Conservation (phyloP, 2,113 vertebrate species). For the Corythoichthys intestinalis region DNA sequence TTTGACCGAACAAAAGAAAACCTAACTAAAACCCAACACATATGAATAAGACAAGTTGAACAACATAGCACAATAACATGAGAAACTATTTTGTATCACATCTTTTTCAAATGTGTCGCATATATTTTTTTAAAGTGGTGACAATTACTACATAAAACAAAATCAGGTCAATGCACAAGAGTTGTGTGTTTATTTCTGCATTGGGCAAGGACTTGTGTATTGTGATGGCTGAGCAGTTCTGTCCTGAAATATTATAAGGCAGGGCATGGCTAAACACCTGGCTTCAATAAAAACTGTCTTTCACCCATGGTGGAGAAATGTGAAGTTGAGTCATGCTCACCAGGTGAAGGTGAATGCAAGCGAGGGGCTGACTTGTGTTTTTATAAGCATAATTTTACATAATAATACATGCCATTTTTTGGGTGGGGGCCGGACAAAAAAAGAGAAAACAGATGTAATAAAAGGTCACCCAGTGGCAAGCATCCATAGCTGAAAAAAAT, state of each 20-base stretch:
- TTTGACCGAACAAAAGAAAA: too few species aligned
- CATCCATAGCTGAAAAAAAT: conserved; percentile 69
- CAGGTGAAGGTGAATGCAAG: conserved; percentile 74
- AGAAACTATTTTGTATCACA: too few species aligned
- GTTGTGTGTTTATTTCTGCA: conserved; percentile 26
- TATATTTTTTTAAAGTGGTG: too few species aligned
- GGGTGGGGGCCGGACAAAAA: conserved; percentile 51
- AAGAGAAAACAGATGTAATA: conserved; percentile 79
- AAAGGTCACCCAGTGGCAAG: conserved; percentile 74
- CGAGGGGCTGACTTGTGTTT: conserved; percentile 71
- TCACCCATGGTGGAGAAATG: conserved; percentile 55
- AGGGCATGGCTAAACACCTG: conserved; percentile 63
- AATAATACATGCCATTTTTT: conserved; percentile 66
- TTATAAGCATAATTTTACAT: conserved; percentile 82
- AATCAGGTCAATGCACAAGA: conserved; percentile 8
- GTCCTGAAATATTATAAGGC: conserved; percentile 47
- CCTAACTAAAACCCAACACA: too few species aligned
- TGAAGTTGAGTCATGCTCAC: conserved; percentile 70
- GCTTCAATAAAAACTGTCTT: conserved; percentile 72
- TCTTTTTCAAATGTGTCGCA: too few species aligned
- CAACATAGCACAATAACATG: too few species aligned
- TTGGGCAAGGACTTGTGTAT: conserved; percentile 30
- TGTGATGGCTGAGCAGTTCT: conserved; percentile 49
- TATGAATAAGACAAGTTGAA: too few species aligned
- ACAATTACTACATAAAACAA: background rate